Evolutionary conservation across 2,113 vertebrate species (phyloP).

Genomic region (Phycodurus eques): DNA sequence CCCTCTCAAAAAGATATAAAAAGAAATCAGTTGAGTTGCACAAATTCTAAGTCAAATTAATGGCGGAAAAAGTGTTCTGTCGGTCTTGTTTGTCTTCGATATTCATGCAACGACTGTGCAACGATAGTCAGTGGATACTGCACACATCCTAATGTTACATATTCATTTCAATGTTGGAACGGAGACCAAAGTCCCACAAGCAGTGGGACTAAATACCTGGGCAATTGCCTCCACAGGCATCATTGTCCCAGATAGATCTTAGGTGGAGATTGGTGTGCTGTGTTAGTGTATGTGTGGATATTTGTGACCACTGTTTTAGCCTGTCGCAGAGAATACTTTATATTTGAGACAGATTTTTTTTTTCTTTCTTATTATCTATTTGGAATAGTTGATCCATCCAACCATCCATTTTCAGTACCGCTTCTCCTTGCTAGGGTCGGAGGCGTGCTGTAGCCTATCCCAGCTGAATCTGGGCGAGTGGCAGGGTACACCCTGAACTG

Average conservation of each 20-base stretch:
- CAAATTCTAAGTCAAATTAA: too few relatives aligned
- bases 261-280: conserved; percentile 13
- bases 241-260: conserved; percentile 52
- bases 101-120: background rate
- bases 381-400: background rate
- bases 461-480: too few relatives aligned
- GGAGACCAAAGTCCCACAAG: conserved; percentile 19
- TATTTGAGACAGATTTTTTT: background rate
- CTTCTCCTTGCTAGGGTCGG: too few relatives aligned
- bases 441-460: too few relatives aligned
- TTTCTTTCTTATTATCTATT: too few relatives aligned
- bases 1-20: too few relatives aligned
- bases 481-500: too few relatives aligned
- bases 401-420: background rate
- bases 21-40: too few relatives aligned
- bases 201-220: conserved; percentile 47
- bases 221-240: conserved; percentile 38
- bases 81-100: background rate
- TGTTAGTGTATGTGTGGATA: background rate
- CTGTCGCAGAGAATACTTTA: background rate
- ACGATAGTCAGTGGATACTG: background rate
- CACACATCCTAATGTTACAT: conserved; percentile 3
- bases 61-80: background rate
- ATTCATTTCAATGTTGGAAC: conserved; percentile 11
- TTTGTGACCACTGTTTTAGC: conserved; percentile 10